These are phyloP conservation scores for Autographa gamma DNA, from an alignment of 2,888 invertebrate species.

Conservation along the genomic window DNA sequence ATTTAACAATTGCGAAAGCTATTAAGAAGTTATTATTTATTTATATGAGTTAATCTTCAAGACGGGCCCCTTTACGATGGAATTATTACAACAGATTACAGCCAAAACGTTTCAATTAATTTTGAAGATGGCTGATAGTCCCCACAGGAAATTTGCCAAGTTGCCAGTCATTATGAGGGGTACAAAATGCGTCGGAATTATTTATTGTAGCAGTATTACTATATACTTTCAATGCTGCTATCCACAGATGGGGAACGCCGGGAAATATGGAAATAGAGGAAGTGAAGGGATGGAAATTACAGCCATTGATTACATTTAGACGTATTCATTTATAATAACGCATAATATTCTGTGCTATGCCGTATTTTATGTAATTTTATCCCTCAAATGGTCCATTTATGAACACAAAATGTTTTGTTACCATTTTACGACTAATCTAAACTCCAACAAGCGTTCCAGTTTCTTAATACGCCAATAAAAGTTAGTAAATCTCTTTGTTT, in stretches of 20 bases:
- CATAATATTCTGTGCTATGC: neutral
- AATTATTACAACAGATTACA: slow-evolving; percentile 65
- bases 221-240: slow-evolving; percentile 35
- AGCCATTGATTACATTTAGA: neutral
- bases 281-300: neutral
- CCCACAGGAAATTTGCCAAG: slow-evolving; percentile 69
- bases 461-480: slow-evolving; percentile 6
- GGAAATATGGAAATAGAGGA: neutral
- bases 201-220: slow-evolving; percentile 50
- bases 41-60: slow-evolving; percentile 61
- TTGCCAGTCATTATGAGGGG: slow-evolving; percentile 67
- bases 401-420: no score
- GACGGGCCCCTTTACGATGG: slow-evolving; percentile 59
- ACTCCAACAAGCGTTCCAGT: neutral
- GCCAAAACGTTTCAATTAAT: slow-evolving; percentile 72
- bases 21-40: slow-evolving; percentile 61
- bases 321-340: neutral
- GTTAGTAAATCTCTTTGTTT: slow-evolving; percentile 3
- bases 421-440: no score
- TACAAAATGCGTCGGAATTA: slow-evolving; percentile 60
- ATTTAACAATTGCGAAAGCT: slow-evolving; percentile 51
- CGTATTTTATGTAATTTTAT: no score
- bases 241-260: slow-evolving; percentile 16
- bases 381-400: no score
- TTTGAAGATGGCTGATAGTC: slow-evolving; percentile 69